Base-by-base conservation (phyloP, 2,888 invertebrate species). In the Ametastegia equiseti region DNA sequence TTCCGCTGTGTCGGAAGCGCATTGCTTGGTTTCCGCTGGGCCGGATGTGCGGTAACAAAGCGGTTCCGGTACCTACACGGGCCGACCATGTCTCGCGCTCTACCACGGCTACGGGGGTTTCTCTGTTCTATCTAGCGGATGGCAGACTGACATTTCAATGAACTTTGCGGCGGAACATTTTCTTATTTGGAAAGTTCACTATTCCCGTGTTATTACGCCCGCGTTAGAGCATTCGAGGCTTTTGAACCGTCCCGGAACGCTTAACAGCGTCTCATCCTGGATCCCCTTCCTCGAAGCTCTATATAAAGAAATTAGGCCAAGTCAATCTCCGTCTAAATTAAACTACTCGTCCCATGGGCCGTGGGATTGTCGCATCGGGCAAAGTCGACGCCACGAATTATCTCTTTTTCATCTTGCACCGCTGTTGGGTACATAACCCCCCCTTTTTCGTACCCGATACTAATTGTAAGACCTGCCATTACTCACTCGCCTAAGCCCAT, bases 151-250 rank as follows among this genome's bases (percentile, higher is more conserved):
- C 89, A 89, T 90, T 90, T 89, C 87, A 86, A 87, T 88, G 88
- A 89, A 90, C 89, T 90, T 89, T 89, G 85, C 83, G 85, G 86
- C 82, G 81, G 81, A 84, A 83, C 86, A 88, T 88, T 88, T 86
- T 86, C 83, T 78, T 67, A n/a, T 67, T 82, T 82, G 80, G 77
- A 86, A 88, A 86, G 87, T 88, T 87, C 86, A 85, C 79, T 50
- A 50, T 73, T n/a, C 47, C 77, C 77, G 60, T 78, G 45, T 57
- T 78, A 60, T 78, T 78, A 78, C 77, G 33, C 50, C n/a, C n/a
- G n/a, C n/a, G n/a, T n/a, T n/a, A n/a, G n/a, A n/a, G 27, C 47
- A 30, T 71, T 71, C 71, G 36, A 57, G 77, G 60, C 77, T 42
- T 39, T 78, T 42, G 60, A 7, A n/a, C 60, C 57, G 60, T 60